Conservation (phyloP, 2,888 invertebrate species). For the Conops quadrifasciatus region DNA sequence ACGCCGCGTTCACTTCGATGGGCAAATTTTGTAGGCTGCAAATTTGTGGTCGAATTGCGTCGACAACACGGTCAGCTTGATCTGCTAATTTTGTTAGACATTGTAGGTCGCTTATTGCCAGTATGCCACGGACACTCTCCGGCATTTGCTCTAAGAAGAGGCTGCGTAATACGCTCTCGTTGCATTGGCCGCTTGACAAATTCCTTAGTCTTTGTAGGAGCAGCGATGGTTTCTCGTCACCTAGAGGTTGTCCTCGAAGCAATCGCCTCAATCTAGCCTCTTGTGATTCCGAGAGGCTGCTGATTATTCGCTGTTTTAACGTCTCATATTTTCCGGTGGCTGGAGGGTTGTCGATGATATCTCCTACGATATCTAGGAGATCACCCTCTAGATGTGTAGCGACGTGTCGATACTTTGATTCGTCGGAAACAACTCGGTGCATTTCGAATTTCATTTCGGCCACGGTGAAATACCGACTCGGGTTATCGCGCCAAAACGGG, state of each 20-base stretch:
- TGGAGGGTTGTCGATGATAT: too few species aligned
- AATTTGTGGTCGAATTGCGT: constrained; percentile 3
- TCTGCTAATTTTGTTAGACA: not conserved
- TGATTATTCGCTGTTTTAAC: constrained; percentile 29
- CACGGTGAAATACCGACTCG: constrained; percentile 6
- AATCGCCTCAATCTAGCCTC: constrained; percentile 30
- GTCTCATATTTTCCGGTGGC: constrained; percentile 8
- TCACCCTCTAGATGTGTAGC: too few species aligned
- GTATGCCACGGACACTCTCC: constrained; percentile 30
- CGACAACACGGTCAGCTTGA: not conserved
- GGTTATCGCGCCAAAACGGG: constrained; percentile 26
- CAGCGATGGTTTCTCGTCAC: constrained; percentile 32
- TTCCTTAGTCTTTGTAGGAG: constrained; percentile 33
- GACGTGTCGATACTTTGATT: constrained; percentile 13
- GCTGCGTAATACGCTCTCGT: constrained; percentile 28
- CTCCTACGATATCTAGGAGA: not conserved
- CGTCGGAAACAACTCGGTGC: constrained; percentile 11
- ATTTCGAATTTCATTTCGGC: constrained; percentile 18
- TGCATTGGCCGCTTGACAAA: constrained; percentile 26
- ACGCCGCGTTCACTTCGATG: too few species aligned
- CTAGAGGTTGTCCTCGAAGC: constrained; percentile 26
- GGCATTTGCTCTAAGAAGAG: constrained; percentile 35
- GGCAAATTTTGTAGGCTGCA: not conserved
- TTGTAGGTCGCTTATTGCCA: constrained; percentile 3
- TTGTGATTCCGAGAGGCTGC: constrained; percentile 30